Evolutionary conservation across 2,113 vertebrate genomes (phyloP).

Genomic region (Paedocypris sp.): DNA sequence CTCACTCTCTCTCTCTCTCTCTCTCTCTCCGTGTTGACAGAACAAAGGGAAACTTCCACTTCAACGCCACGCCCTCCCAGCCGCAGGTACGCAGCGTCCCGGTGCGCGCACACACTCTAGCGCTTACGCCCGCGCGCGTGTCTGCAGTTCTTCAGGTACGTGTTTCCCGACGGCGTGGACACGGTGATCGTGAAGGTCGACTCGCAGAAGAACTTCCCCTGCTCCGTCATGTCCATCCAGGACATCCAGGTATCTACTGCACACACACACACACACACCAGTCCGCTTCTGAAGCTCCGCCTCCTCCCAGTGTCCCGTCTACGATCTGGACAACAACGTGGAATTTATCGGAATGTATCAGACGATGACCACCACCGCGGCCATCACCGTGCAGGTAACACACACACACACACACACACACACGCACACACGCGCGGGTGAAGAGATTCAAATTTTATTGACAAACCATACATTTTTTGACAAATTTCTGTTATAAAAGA

Average conservation of each 20-base stretch:
- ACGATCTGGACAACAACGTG: constrained; percentile 95
- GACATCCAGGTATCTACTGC: constrained; percentile 76
- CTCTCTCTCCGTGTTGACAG: constrained; percentile 50
- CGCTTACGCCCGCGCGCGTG: neutral
- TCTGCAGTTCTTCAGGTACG: constrained; percentile 86
- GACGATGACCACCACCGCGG: constrained; percentile 94
- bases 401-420: neutral
- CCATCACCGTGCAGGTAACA: constrained; percentile 92
- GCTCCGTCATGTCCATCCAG: constrained; percentile 93
- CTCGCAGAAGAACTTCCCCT: constrained; percentile 80
- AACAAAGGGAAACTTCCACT: constrained; percentile 73
- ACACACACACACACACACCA: neutral
- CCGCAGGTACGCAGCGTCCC: constrained; percentile 87
- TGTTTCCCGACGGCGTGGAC: constrained; percentile 77
- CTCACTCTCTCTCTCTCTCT: too few species aligned
- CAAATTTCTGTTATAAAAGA: too few species aligned
- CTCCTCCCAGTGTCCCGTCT: constrained; percentile 84
- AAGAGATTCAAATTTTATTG: too few species aligned
- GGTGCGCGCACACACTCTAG: neutral
- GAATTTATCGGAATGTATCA: constrained; percentile 97
- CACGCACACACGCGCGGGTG: neutral
- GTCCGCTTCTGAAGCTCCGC: neutral
- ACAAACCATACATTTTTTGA: too few species aligned
- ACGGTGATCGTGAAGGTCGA: constrained; percentile 92
- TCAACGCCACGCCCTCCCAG: constrained; percentile 90